phyloP scores from a whole-genome alignment of 2,113 vertebrate genomes.

The Callionymus lyra region DNA sequence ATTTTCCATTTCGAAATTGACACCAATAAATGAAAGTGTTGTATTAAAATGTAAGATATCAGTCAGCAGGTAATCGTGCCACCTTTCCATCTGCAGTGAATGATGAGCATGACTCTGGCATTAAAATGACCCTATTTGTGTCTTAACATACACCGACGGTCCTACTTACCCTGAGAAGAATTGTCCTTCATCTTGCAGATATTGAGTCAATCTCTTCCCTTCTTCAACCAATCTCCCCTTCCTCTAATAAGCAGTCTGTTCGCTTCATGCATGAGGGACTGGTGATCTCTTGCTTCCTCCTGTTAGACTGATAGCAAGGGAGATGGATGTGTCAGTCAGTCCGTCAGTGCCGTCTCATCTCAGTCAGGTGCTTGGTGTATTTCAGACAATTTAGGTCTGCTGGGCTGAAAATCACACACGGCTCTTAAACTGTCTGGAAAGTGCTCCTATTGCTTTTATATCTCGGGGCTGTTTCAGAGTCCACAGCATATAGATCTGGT shows the following conservation, averaged over 20 bases:
- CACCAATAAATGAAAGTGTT: no score
- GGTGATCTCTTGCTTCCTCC: conserved; percentile 20
- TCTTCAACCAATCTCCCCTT: conserved; percentile 17
- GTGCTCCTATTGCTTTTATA: no score
- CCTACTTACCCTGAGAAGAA: conserved; percentile 24
- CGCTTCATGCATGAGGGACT: conserved; percentile 47
- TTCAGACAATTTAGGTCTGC: conserved; percentile 40
- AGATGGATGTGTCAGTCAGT: conserved; percentile 60
- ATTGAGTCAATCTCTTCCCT: conserved; percentile 28
- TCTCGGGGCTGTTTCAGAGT: no score
- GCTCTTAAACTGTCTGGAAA: conserved; percentile 1
- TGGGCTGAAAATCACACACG: conserved; percentile 20
- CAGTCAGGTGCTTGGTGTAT: conserved; percentile 30
- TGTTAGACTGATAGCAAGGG: conserved; percentile 39
- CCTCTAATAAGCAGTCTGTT: conserved; percentile 49
- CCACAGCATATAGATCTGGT: background rate
- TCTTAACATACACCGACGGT: no score
- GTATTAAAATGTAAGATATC: no score
- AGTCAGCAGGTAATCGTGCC: no score
- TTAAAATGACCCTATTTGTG: no score
- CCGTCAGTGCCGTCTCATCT: conserved; percentile 29
- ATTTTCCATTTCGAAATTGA: no score
- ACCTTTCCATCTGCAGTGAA: no score
- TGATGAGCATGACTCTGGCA: no score
- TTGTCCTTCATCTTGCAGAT: conserved; percentile 42